phyloP scores from a whole-genome alignment of 2,888 invertebrate genomes.

The Incurvaria masculella region DNA sequence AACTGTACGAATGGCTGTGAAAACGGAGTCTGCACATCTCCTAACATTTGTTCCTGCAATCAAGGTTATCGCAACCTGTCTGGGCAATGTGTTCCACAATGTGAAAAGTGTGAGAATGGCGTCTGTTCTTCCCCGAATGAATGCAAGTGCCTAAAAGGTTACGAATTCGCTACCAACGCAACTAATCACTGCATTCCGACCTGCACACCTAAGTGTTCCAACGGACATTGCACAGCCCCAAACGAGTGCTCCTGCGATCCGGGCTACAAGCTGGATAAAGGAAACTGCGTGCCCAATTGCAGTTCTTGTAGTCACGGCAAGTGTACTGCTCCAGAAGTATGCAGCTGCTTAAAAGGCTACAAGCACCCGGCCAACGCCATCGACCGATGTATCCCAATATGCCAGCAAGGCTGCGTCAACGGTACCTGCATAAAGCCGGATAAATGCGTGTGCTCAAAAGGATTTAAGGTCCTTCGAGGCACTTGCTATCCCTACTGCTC shows the following conservation, averaged over 20 bases:
- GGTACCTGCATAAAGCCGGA: slow-evolving; percentile 26
- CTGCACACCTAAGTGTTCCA: slow-evolving; percentile 17
- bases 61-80: slow-evolving; percentile 6
- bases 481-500: slow-evolving; percentile 9
- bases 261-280: slow-evolving; percentile 17
- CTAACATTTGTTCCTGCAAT: slow-evolving; percentile 24
- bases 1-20: slow-evolving; percentile 20
- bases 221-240: slow-evolving; percentile 18
- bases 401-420: slow-evolving; percentile 31
- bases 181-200: slow-evolving; percentile 3
- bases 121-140: slow-evolving; percentile 9
- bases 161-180: slow-evolving; percentile 11
- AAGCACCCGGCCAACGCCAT: slow-evolving; percentile 10
- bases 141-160: slow-evolving; percentile 22
- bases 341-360: slow-evolving; percentile 24
- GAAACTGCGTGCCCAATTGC: slow-evolving; percentile 23
- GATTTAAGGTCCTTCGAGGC: slow-evolving; percentile 10
- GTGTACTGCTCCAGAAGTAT: slow-evolving; percentile 12
- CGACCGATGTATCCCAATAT: slow-evolving; percentile 24
- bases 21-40: slow-evolving; percentile 28
- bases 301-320: slow-evolving; percentile 29
- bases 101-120: slow-evolving; percentile 13
- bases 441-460: slow-evolving; percentile 19
- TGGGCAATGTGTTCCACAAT: slow-evolving; percentile 15
- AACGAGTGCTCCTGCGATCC: slow-evolving; percentile 33